phyloP scores from a whole-genome alignment of 92 coral and sea anemone genomes.

The Nematostella vectensis region DNA sequence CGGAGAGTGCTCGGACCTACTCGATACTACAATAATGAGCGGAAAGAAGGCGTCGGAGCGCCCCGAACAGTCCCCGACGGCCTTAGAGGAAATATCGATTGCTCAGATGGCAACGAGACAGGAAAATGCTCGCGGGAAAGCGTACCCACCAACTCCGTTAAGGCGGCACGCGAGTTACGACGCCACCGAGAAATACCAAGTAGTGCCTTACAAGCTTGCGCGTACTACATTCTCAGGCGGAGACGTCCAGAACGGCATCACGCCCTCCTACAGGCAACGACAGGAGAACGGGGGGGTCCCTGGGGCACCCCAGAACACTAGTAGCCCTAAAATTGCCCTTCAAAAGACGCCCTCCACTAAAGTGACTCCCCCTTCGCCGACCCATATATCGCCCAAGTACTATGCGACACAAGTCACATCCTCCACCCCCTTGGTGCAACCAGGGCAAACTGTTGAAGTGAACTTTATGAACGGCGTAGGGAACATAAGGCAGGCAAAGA shows the following conservation, averaged over 20 bases:
- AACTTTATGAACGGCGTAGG: conserved; percentile 22
- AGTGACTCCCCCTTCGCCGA: conserved; percentile 49
- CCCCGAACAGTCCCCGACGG: conserved; percentile 1
- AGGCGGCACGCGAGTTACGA: conserved; percentile 76
- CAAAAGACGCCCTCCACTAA: conserved; percentile 48
- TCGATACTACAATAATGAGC: conserved; percentile 50
- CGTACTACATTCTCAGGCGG: conserved; percentile 9
- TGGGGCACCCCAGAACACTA: conserved; percentile 14
- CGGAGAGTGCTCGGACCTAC: conserved; percentile 64
- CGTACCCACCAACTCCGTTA: conserved; percentile 50
- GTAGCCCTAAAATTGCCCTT: conserved; percentile 32
- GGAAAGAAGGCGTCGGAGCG: conserved; percentile 25
- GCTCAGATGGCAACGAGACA: conserved; percentile 1
- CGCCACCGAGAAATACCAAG: conserved; percentile 43
- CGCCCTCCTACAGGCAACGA: conserved; percentile 16
- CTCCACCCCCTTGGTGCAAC: conserved; percentile 7
- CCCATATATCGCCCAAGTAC: conserved; percentile 54
- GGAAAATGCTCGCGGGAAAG: not conserved
- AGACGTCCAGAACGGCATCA: conserved; percentile 10
- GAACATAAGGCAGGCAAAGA: conserved; percentile 11
- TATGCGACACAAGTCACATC: conserved; percentile 50
- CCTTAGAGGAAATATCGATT: conserved; percentile 18
- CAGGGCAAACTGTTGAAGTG: conserved; percentile 21
- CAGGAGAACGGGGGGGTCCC: conserved; percentile 13
- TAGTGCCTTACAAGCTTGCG: conserved; percentile 16